A percentile compares a stretch with the other conserved stretches of the same genome.
These are phyloP conservation scores for Eulimnadia texana DNA, from an alignment of 1,140 invertebrate genomes.

Conservation along the genomic window DNA sequence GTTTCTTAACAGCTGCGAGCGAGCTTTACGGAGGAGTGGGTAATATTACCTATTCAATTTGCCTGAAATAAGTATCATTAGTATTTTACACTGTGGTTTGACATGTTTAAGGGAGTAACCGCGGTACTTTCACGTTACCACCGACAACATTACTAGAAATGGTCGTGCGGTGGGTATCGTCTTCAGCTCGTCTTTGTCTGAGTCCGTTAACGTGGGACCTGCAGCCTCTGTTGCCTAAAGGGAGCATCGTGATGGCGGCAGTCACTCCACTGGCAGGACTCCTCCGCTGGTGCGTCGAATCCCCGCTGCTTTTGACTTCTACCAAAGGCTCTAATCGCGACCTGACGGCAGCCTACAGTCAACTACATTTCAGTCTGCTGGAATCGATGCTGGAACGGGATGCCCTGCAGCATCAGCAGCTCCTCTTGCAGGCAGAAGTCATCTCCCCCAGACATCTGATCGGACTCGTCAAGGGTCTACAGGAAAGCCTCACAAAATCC, in stretches of 20 bases:
- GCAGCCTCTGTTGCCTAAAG: conserved; percentile 49
- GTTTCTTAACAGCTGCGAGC: conserved; percentile 62
- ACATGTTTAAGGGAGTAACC: conserved; percentile 9
- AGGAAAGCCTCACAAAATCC: conserved; percentile 1
- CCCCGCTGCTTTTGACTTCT: conserved; percentile 32
- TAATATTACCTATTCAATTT: neutral
- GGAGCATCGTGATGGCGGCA: conserved; percentile 64
- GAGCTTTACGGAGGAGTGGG: conserved; percentile 44
- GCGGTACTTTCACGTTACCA: conserved; percentile 32
- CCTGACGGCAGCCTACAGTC: conserved; percentile 1
- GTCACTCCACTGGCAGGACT: conserved; percentile 63
- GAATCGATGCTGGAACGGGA: conserved; percentile 18
- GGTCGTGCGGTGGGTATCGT: conserved; percentile 46
- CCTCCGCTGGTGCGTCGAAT: conserved; percentile 49
- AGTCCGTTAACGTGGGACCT: conserved; percentile 45
- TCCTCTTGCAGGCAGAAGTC: conserved; percentile 18
- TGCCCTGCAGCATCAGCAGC: neutral
- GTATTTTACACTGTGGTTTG: too few species aligned
- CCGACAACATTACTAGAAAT: conserved; percentile 43
- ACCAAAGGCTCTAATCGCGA: neutral
- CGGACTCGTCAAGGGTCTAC: conserved; percentile 11
- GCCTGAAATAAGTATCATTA: too few species aligned
- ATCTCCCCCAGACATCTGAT: conserved; percentile 15
- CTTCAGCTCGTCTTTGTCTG: conserved; percentile 49
- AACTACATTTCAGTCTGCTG: conserved; percentile 16